phyloP scores from a whole-genome alignment of 2,113 vertebrate genomes.

The Corythaixoides concolor region DNA sequence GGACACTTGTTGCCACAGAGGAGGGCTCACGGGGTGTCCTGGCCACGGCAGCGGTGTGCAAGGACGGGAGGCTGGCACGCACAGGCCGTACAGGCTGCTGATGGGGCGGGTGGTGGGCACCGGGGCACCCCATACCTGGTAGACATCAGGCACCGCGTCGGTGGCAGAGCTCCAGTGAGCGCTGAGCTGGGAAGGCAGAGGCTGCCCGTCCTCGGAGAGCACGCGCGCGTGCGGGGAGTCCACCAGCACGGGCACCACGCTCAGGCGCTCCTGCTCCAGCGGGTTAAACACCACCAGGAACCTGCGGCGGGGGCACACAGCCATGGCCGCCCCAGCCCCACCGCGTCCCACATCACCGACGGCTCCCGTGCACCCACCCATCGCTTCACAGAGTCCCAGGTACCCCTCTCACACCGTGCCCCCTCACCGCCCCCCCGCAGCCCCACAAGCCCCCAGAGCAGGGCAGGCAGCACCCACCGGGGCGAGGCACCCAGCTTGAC shows the following conservation, averaged over 20 bases:
- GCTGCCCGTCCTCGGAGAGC: conserved; percentile 89
- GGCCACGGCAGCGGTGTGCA: accelerated
- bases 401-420: too few relatives aligned
- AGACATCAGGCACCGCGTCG: conserved; percentile 79
- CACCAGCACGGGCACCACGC: conserved; percentile 84
- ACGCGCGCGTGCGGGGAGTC: conserved; percentile 81
- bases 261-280: conserved; percentile 89
- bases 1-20: neutral
- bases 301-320: conserved; percentile 55
- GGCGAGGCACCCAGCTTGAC: conserved; percentile 84
- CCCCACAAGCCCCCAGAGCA: neutral
- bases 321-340: neutral
- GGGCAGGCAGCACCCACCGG: conserved; percentile 71
- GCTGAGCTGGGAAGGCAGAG: conserved; percentile 85
- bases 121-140: conserved; percentile 77
- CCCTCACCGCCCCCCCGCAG: neutral
- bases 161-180: conserved; percentile 84
- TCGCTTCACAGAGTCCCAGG: neutral
- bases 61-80: neutral
- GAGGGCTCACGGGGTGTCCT: accelerated
- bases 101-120: too few relatives aligned
- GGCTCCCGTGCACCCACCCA: neutral
- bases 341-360: accelerated
- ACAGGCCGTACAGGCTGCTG: neutral
- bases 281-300: conserved; percentile 94